Conservation (phyloP, 1,140 invertebrate species). For the Drosophila pseudoananassae region DNA sequence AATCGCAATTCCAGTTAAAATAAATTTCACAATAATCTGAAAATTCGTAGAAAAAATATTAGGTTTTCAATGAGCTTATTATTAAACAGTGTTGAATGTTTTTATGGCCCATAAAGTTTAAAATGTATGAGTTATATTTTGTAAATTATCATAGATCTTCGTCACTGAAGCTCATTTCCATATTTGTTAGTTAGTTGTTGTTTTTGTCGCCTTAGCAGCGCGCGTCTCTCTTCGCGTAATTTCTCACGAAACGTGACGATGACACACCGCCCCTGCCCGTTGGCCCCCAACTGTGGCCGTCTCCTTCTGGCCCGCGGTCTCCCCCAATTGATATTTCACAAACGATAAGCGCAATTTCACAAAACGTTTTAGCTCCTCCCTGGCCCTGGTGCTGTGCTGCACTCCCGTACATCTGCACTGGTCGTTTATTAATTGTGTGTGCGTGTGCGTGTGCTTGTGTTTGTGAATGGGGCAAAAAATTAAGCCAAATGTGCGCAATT, state of each 20-base stretch:
- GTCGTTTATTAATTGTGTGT: slow-evolving; percentile 36
- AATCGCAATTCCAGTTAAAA: too few species aligned
- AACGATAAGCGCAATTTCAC: slow-evolving; percentile 76
- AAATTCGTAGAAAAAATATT: background rate
- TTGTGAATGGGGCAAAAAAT: slow-evolving; percentile 59
- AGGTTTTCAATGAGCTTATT: too few species aligned
- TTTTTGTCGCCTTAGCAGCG: background rate
- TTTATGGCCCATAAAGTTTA: background rate
- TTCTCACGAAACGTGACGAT: slow-evolving; percentile 79
- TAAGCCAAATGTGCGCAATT: slow-evolving; percentile 79
- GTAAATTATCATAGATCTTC: slow-evolving; percentile 9
- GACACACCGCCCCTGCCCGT: slow-evolving; percentile 23
- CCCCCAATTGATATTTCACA: slow-evolving; percentile 75
- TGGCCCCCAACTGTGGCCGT: background rate
- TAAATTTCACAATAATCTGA: background rate
- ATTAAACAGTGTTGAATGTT: too few species aligned
- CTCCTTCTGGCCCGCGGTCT: background rate
- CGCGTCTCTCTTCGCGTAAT: slow-evolving; percentile 70
- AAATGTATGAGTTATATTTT: background rate
- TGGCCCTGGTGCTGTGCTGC: slow-evolving; percentile 46
- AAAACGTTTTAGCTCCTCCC: slow-evolving; percentile 70
- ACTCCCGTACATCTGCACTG: slow-evolving; percentile 30
- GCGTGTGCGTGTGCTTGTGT: background rate
- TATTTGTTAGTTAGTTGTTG: slow-evolving; percentile 13
- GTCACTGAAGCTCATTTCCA: background rate